phyloP scores from a whole-genome alignment of 2,888 invertebrate genomes.

The Pediacus dermestoides region DNA sequence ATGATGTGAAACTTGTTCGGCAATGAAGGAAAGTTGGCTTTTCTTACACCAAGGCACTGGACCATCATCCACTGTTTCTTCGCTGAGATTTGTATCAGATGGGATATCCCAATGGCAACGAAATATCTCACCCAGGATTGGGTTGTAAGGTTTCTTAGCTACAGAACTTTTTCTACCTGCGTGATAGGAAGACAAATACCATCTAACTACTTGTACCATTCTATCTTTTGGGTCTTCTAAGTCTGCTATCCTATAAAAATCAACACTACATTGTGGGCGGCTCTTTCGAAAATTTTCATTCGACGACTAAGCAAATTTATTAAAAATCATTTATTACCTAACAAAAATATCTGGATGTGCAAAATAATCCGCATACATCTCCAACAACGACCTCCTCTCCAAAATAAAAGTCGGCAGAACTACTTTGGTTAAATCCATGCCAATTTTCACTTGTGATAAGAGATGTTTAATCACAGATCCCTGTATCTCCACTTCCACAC shows the following conservation, averaged over 20 bases:
- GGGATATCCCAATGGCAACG: conserved; percentile 80
- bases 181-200: conserved; percentile 98
- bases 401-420: conserved; percentile 98
- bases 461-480: conserved; percentile 97
- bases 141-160: conserved; percentile 99
- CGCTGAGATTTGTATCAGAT: conserved; percentile 16
- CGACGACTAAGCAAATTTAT: background rate
- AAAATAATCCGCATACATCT: conserved; percentile 99
- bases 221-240: conserved; percentile 80
- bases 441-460: conserved; percentile 95
- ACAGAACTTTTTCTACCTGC: conserved; percentile 96
- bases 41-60: conserved; percentile 88
- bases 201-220: conserved; percentile 90
- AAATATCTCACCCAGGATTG: conserved; percentile 95
- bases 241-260: conserved; percentile 75
- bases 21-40: conserved; percentile 88
- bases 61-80: conserved; percentile 64
- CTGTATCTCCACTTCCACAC: conserved; percentile 92
- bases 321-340: conserved; percentile 57
- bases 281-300: background rate
- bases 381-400: conserved; percentile 92
- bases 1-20: conserved; percentile 99
- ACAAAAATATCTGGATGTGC: conserved; percentile 97
- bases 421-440: conserved; percentile 99
- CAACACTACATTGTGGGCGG: background rate